Conservation (phyloP, 2,113 vertebrate genomes). For the Scopus umbretta region DNA sequence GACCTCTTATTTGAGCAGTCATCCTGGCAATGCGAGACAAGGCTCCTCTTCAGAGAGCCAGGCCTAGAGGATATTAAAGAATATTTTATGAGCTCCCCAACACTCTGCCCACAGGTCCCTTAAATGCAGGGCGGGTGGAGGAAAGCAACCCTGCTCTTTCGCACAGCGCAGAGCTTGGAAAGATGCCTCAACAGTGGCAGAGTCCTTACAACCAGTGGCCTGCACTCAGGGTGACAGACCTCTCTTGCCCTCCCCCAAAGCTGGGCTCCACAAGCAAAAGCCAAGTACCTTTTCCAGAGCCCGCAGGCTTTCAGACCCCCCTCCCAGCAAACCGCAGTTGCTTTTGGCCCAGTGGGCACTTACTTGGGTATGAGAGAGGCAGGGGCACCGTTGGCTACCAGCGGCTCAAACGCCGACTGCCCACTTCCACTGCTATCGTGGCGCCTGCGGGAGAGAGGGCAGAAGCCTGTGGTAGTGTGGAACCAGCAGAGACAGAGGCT, state of each 20-base stretch:
- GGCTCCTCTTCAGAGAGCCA: conserved; percentile 83
- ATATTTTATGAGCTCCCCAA: neutral
- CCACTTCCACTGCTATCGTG: conserved; percentile 86
- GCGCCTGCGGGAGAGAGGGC: conserved; percentile 70
- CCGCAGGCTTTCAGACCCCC: neutral
- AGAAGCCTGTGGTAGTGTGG: neutral
- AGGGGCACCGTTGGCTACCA: conserved; percentile 83
- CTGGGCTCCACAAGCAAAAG: neutral
- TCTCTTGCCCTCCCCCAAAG: neutral
- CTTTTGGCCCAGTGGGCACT: conserved; percentile 15
- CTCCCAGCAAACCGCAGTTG: neutral
- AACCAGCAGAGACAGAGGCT: neutral
- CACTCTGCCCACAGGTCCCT: neutral
- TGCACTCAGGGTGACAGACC: neutral
- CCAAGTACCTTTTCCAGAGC: neutral
- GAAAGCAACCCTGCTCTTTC: neutral
- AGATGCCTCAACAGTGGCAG: neutral
- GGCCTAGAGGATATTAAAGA: conserved; percentile 69
- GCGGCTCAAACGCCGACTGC: conserved; percentile 84
- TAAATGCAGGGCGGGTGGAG: neutral
- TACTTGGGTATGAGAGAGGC: conserved; percentile 89
- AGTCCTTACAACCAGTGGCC: accelerated
- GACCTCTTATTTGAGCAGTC: conserved; percentile 85
- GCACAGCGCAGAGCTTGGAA: neutral
- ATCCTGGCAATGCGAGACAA: conserved; percentile 70